A percentile compares a stretch with the other conserved stretches of the same genome.
These are phyloP conservation scores for Pterostichus madidus DNA, from an alignment of 2,888 invertebrate genomes.

Conservation along the genomic window DNA sequence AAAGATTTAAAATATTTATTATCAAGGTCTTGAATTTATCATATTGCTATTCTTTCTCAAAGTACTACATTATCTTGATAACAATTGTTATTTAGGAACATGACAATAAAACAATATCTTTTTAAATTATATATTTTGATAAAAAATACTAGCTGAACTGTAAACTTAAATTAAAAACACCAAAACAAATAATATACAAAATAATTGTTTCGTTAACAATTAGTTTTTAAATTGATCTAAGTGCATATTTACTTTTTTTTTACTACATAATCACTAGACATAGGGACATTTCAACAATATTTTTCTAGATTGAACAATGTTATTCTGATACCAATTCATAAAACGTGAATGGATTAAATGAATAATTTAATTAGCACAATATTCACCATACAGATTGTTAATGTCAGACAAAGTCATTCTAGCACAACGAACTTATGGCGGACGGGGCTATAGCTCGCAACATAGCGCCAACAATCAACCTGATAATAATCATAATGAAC, in stretches of 20 bases:
- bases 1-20: not conserved
- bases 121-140: constrained; percentile 65
- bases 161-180: constrained; percentile 59
- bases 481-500: constrained; percentile 18
- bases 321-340: constrained; percentile 58
- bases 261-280: constrained; percentile 53
- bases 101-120: constrained; percentile 52
- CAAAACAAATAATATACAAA: constrained; percentile 65
- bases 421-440: constrained; percentile 59
- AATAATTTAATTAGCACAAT: constrained; percentile 67
- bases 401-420: constrained; percentile 65
- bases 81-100: constrained; percentile 44
- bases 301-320: constrained; percentile 47
- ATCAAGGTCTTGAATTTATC: constrained; percentile 40
- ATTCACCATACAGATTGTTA: constrained; percentile 66
- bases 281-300: constrained; percentile 47
- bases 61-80: not conserved
- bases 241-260: constrained; percentile 58
- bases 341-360: constrained; percentile 62
- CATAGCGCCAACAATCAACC: constrained; percentile 34
- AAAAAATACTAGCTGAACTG: constrained; percentile 62
- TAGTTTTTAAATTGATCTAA: constrained; percentile 59
- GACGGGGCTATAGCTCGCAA: constrained; percentile 24
- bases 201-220: constrained; percentile 59
- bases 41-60: not conserved